Evolutionary conservation across 1,140 invertebrate species (phyloP).

Genomic region (Scaptodrosophila lebanonensis): DNA sequence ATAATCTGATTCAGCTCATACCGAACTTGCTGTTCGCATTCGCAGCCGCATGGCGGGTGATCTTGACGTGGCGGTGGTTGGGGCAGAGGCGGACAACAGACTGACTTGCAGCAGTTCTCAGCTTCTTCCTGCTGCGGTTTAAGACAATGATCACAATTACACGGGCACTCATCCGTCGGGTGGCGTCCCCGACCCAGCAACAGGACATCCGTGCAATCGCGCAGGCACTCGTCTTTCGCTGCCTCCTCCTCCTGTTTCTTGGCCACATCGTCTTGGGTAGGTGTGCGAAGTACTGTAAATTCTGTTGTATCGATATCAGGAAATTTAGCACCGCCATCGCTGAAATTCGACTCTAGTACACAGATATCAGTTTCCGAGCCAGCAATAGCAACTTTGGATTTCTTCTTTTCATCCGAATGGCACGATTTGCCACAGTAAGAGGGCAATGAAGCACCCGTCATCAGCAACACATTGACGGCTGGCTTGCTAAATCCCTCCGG

Average conservation of each 20-base stretch:
- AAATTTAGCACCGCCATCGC: conserved; percentile 22
- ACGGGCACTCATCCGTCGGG: conserved; percentile 21
- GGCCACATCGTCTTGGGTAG: conserved; percentile 23
- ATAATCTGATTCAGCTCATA: conserved; percentile 34
- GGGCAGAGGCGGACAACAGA: neutral
- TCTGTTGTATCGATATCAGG: conserved; percentile 46
- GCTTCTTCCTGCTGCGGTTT: neutral
- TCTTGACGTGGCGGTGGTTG: conserved; percentile 5
- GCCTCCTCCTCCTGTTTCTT: neutral
- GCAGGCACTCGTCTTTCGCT: conserved; percentile 4
- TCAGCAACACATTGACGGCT: conserved; percentile 41
- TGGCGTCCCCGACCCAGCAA: conserved; percentile 35
- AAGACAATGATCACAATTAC: conserved; percentile 31
- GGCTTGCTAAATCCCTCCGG: neutral
- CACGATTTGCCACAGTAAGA: conserved; percentile 19
- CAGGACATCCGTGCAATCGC: conserved; percentile 55
- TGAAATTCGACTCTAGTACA: conserved; percentile 41
- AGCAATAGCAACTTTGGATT: conserved; percentile 1
- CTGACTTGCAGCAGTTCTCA: neutral
- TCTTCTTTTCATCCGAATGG: neutral
- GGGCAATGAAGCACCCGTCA: conserved; percentile 35
- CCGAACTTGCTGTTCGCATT: conserved; percentile 22
- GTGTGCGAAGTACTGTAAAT: conserved; percentile 32
- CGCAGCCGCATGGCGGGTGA: conserved; percentile 29
- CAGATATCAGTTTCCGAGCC: conserved; percentile 39